Evolutionary conservation across 2,888 invertebrate genomes (phyloP), one percentile per base, ranked within the genome.

Genomic region (Phytoseiulus persimilis): DNA sequence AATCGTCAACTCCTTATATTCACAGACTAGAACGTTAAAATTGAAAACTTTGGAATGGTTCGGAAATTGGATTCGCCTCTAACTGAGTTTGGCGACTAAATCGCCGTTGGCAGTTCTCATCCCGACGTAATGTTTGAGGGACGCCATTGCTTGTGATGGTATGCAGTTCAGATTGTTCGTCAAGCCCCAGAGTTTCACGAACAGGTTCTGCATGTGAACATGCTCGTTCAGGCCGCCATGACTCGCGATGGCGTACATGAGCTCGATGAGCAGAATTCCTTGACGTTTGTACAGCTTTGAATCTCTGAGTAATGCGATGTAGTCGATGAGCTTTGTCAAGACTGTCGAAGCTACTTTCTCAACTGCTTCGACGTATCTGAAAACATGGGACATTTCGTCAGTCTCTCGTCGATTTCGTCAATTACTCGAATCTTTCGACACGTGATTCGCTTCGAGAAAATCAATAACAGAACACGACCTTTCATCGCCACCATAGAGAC

Each of bases 311-410:
- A 87, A n/a, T 6, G 87, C 87, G 28, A 87, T n/a, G 32, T 87
- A 87, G 18, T 87, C 87, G 33, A 87, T 87, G 28, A 87, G 32
- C 33, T 87, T 87, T 6, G 87, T 39, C 9, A 87, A 31, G 23
- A 87, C 31, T n/a, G 87, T 14, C 28, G 87, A 87, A 11, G 87
- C 87, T 1, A 32, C 39, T 39, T 39, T 45, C 45, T 87, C 87
- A 31, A 87, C 87, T n/a, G 87, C 39, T 32, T 87, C 87, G 11
- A 87, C 87, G 33, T 87, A 87, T 39, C 87, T 87, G 87, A n/a
- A 31, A 87, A 3, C 32, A 33, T n/a, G 32, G 31, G 84, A 84
- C 2, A n/a, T n/a, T n/a, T n/a, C n/a, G n/a, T n/a, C 32, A 84
- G 32, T 1, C 33, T 9, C 1, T 32, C 14, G 31, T 31, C 31